A percentile compares a stretch with the other conserved stretches of the same genome.
phyloP scores from a whole-genome alignment of 2,797 vertebrate genomes.

The Leucoraja ocellata region DNA sequence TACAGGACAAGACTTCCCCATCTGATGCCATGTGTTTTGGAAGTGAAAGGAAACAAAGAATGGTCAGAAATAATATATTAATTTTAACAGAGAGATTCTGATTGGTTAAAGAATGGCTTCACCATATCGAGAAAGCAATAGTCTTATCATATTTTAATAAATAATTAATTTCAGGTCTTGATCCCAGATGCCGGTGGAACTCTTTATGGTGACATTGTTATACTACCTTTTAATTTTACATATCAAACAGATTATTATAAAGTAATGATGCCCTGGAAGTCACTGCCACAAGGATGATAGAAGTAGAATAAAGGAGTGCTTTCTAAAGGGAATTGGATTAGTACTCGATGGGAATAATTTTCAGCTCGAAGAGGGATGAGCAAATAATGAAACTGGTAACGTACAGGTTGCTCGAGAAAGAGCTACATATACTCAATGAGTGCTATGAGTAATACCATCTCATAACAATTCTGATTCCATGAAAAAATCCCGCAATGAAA shows the following conservation, averaged over 20 bases:
- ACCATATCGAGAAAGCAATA: background rate
- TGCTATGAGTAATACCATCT: no score
- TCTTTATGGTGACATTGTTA: background rate
- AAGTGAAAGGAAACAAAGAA: background rate
- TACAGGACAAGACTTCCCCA: background rate
- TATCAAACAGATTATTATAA: background rate
- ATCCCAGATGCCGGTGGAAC: background rate
- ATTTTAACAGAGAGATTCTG: background rate
- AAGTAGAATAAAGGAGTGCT: no score
- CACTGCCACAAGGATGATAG: no score
- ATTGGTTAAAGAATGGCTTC: background rate
- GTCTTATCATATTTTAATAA: background rate
- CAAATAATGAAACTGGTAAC: no score
- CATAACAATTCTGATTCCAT: no score
- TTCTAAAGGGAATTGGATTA: no score
- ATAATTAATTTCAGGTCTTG: background rate
- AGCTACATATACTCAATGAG: no score
- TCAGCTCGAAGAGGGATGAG: no score
- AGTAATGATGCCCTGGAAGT: no score
- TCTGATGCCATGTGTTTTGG: background rate
- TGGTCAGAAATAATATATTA: background rate
- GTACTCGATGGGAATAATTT: no score
- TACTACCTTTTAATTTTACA: background rate
- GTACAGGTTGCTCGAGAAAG: no score
- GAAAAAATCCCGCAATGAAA: background rate